Evolutionary conservation across 2,113 vertebrate species (phyloP).

Genomic region (Poeciliopsis retropinna): DNA sequence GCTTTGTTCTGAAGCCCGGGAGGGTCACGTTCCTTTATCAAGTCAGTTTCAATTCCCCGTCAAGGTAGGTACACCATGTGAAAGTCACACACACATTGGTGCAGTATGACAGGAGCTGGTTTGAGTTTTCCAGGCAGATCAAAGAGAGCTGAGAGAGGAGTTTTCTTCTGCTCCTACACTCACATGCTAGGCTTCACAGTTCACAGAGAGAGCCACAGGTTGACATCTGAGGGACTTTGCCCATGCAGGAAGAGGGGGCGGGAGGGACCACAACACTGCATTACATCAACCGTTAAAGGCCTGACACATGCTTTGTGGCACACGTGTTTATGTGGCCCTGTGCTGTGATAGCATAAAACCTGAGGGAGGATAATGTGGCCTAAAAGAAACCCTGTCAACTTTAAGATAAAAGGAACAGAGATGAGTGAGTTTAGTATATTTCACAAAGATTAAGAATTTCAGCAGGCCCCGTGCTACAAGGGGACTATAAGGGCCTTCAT

Average conservation of each 20-base stretch:
- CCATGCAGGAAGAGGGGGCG: constrained; percentile 33
- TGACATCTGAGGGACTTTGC: constrained; percentile 61
- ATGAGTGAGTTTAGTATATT: background rate
- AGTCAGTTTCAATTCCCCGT: constrained; percentile 65
- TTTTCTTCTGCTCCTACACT: constrained; percentile 44
- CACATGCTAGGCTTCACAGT: constrained; percentile 45
- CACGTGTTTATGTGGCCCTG: constrained; percentile 26
- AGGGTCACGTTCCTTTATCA: constrained; percentile 55
- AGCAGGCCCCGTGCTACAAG: background rate
- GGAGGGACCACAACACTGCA: constrained; percentile 44
- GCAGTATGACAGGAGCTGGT: constrained; percentile 33
- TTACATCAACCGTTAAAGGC: constrained; percentile 46
- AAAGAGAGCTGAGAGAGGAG: constrained; percentile 53
- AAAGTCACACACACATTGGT: constrained; percentile 55
- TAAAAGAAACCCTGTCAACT: background rate
- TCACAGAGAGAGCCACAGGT: constrained; percentile 28
- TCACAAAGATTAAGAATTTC: background rate
- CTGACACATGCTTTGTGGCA: constrained; percentile 25
- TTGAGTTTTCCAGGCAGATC: constrained; percentile 61
- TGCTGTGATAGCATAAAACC: constrained; percentile 7
- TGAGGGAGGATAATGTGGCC: background rate
- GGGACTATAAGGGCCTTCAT: background rate
- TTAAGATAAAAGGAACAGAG: background rate
- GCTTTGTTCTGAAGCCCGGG: constrained; percentile 68
- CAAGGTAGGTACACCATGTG: constrained; percentile 62